Evolutionary conservation across 2,113 vertebrate genomes (phyloP).

Genomic region (Azemiops feae): DNA sequence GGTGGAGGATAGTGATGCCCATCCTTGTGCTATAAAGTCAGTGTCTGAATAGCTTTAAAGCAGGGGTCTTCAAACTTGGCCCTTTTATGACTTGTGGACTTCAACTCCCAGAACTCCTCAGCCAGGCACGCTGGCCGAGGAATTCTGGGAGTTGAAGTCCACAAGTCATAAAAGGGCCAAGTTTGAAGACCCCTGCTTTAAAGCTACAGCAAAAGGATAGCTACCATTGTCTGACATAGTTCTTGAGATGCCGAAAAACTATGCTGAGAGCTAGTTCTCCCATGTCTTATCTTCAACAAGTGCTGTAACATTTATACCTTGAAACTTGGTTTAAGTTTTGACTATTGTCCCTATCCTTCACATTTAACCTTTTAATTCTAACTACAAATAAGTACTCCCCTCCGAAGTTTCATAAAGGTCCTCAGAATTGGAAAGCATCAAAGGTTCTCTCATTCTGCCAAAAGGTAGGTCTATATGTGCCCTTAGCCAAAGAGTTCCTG

Average conservation of each 20-base stretch:
- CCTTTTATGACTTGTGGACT: too few relatives aligned
- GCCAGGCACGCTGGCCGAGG: too few relatives aligned
- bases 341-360: neutral
- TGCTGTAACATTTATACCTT: neutral
- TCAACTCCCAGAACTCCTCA: too few relatives aligned
- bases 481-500: neutral
- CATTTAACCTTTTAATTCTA: neutral
- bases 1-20: neutral
- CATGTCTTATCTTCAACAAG: neutral
- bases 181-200: neutral
- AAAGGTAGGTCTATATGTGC: neutral
- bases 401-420: neutral
- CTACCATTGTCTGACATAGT: neutral
- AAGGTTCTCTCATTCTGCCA: too few relatives aligned
- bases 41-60: neutral
- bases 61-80: too few relatives aligned
- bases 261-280: neutral
- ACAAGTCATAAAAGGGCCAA: too few relatives aligned
- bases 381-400: neutral
- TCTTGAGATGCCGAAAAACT: neutral
- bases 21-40: neutral
- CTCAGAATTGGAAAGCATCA: neutral
- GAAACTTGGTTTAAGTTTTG: neutral
- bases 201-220: neutral
- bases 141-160: too few relatives aligned